Percentiles rank a stretch among this genome's conserved stretches.
Evolutionary conservation across 2,888 invertebrate species (phyloP).

Genomic region (Girardia tigrina): DNA sequence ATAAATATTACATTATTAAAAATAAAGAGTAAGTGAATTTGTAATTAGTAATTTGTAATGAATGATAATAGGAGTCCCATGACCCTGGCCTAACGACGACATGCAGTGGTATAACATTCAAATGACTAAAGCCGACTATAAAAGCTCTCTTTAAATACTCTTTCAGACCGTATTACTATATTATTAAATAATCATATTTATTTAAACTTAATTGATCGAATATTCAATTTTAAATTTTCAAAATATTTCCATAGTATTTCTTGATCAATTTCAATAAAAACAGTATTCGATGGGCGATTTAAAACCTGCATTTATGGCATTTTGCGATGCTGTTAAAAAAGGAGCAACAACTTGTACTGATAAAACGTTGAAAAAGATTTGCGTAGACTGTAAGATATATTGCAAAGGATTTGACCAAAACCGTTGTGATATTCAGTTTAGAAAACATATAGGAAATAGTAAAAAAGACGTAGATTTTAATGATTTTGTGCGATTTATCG

Average conservation of each 20-base stretch:
- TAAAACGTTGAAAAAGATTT: constrained; percentile 36
- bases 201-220: not conserved
- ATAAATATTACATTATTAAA: no score
- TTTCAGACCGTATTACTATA: no score
- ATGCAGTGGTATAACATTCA: no score
- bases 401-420: constrained; percentile 30
- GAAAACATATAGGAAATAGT: constrained; percentile 34
- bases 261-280: not conserved
- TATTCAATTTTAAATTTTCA: not conserved
- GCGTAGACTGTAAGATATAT: constrained; percentile 35
- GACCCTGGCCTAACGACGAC: no score
- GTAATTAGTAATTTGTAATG: no score
- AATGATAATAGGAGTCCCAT: no score
- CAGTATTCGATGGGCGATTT: constrained; percentile 34
- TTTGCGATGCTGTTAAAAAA: constrained; percentile 36
- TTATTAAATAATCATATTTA: no score
- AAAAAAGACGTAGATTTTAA: constrained; percentile 28
- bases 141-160: no score
- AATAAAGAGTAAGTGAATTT: no score
- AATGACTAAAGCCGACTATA: no score
- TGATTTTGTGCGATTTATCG: not conserved
- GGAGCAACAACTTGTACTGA: constrained; percentile 36
- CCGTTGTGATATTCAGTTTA: constrained; percentile 33
- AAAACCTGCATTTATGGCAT: constrained; percentile 30
- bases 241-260: not conserved